These are phyloP conservation scores for Hyperoplus lanceolatus DNA, from an alignment of 2,797 vertebrate genomes.

Conservation along the genomic window DNA sequence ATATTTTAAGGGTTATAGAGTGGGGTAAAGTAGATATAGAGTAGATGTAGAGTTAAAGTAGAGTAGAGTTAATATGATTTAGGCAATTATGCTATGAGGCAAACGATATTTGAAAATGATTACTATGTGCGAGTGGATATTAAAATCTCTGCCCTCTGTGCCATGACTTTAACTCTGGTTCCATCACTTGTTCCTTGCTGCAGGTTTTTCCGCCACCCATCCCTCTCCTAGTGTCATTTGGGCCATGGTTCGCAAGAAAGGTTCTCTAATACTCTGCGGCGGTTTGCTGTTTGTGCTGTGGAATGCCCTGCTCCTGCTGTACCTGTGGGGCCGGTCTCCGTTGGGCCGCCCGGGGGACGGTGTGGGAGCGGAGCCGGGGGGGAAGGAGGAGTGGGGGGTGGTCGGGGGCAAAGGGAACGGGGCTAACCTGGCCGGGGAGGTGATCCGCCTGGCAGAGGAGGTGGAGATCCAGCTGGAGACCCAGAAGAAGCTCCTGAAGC, in stretches of 20 bases:
- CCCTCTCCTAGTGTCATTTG: slow-evolving; percentile 71
- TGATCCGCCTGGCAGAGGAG: slow-evolving; percentile 92
- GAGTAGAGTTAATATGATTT: too few relatives aligned
- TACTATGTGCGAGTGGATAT: slow-evolving; percentile 49
- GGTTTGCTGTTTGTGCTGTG: slow-evolving; percentile 93
- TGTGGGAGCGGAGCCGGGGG: slow-evolving; percentile 85
- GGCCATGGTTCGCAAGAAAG: slow-evolving; percentile 93
- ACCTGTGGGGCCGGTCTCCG: slow-evolving; percentile 92
- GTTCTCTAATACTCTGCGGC: slow-evolving; percentile 91
- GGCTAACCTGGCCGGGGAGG: slow-evolving; percentile 86
- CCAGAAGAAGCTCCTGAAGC: slow-evolving; percentile 90
- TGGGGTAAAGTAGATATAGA: too few relatives aligned
- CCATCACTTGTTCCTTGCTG: slow-evolving; percentile 34
- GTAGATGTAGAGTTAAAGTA: too few relatives aligned
- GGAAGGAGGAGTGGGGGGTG: slow-evolving; percentile 83
- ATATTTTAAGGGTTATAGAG: too few relatives aligned
- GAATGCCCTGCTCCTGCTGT: slow-evolving; percentile 95
- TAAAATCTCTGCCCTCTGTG: slow-evolving; percentile 11
- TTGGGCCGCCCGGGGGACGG: slow-evolving; percentile 81
- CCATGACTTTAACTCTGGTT: slow-evolving; percentile 37
- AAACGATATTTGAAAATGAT: slow-evolving; percentile 14
- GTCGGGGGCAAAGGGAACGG: slow-evolving; percentile 67
- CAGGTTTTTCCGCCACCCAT: slow-evolving; percentile 65
- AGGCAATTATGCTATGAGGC: too few relatives aligned
- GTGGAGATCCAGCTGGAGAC: slow-evolving; percentile 91